Percentiles rank a stretch among this genome's conserved stretches.
These are phyloP conservation scores for Okamejei kenojei DNA, from an alignment of 2,797 vertebrate genomes.

Conservation along the genomic window DNA sequence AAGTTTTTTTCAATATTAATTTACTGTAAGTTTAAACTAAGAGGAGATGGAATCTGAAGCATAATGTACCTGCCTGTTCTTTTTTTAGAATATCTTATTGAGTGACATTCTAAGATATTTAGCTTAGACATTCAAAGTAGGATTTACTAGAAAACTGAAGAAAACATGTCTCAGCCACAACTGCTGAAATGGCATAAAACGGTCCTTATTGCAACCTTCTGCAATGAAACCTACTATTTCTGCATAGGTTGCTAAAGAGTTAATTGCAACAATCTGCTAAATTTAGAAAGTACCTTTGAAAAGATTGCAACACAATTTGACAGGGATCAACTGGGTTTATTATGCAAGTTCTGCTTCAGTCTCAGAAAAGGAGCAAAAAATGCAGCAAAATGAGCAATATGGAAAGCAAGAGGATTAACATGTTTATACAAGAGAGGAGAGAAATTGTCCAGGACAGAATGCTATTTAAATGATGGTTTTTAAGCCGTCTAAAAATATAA, in stretches of 20 bases:
- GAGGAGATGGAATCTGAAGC: background rate
- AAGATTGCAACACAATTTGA: background rate
- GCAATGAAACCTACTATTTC: background rate
- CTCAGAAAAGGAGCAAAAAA: background rate
- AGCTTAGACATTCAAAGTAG: background rate
- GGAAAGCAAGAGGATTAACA: background rate
- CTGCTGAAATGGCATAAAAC: background rate
- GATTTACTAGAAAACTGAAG: background rate
- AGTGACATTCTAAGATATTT: background rate
- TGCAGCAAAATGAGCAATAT: background rate
- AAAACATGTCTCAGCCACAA: background rate
- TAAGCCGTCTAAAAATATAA: background rate
- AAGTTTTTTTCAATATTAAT: too few species aligned
- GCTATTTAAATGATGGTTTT: background rate
- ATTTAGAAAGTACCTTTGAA: background rate
- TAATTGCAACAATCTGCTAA: background rate
- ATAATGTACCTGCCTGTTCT: background rate
- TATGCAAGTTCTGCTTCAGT: background rate
- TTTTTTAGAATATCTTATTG: background rate
- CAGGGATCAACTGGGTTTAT: background rate
- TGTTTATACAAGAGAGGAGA: background rate
- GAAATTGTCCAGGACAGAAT: background rate
- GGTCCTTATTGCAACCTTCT: background rate
- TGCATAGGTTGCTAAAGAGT: background rate
- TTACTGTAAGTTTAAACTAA: background rate